These are phyloP conservation scores for Panthera tigris DNA, from an alignment of 2,113 vertebrate species.

Conservation along the genomic window DNA sequence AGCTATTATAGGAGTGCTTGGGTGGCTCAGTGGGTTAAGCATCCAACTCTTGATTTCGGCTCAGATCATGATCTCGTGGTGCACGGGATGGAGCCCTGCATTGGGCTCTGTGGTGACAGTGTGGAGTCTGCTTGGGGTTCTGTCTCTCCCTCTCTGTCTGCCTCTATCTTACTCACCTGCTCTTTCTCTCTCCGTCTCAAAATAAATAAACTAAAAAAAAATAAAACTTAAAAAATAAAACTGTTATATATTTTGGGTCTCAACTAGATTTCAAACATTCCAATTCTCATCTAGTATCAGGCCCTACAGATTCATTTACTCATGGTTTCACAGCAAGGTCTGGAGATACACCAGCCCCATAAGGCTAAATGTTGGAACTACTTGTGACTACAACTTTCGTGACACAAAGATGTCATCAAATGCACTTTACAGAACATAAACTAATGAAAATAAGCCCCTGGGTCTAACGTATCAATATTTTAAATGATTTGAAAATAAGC, in stretches of 20 bases:
- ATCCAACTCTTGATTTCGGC: too few relatives aligned
- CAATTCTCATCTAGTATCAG: neutral
- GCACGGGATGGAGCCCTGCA: too few relatives aligned
- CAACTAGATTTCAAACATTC: neutral
- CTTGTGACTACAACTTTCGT: neutral
- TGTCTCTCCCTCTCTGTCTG: too few relatives aligned
- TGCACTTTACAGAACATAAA: neutral
- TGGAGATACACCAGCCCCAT: neutral
- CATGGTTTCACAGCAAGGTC: neutral
- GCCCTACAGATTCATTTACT: neutral
- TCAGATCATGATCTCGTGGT: too few relatives aligned
- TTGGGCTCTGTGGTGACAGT: too few relatives aligned
- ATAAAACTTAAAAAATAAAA: neutral
- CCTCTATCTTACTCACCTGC: too few relatives aligned
- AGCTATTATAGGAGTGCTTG: too few relatives aligned
- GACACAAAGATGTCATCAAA: neutral
- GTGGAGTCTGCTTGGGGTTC: too few relatives aligned
- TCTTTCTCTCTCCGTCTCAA: too few relatives aligned
- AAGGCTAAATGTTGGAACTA: neutral
- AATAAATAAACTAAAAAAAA: too few relatives aligned
- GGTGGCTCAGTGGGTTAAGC: too few relatives aligned
- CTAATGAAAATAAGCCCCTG: neutral
- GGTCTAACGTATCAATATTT: neutral
- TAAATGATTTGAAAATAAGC: neutral
- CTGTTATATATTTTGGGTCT: neutral